Base-by-base conservation (phyloP, 2,113 vertebrate species). In the Parotia lawesii region DNA sequence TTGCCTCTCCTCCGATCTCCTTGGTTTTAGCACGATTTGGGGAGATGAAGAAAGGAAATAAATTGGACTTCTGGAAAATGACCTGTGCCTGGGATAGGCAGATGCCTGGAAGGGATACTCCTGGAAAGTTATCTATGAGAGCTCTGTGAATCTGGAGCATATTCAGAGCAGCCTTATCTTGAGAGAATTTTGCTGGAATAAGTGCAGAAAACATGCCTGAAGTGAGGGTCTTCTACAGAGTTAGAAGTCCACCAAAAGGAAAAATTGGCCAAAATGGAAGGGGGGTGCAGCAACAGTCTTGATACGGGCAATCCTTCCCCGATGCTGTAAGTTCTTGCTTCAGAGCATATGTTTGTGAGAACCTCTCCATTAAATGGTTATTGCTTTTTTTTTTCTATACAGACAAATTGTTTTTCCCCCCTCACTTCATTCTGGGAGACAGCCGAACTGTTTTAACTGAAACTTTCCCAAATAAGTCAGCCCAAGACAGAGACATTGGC, bases 401-500 rank as follows among this genome's bases (percentile, higher is more conserved):
- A 94, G 92, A 90, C 83, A 94, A 93, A 83, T 91, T 89, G 71
- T 14, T 94, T 91, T 69, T 12, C n/a, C 86, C 58, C 69, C 62
- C 10, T 73, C 71, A 35, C 87, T 95, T 94, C 71, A 85, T 91
- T 93, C 81, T 95, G 85, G 67, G 85, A 94, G 80, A 51, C 4
- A 23, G 91, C 56, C 0, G 3, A 91, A 56, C 64, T 70, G 40
- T 93, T 95, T 85, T 85, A 90, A 80, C 85, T 88, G 87, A 94
- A 96, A 93, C 82, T 95, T 95, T 88, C 91, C 82, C 78, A 85
- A 95, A 95, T 93, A 93, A 89, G 70, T 85, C 77, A 94, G 22
- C 87, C 66, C 67, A 62, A 92, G 75, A 86, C 89, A 95, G 91
- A 95, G 81, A 66, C 60, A 53, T 70, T 91, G 93, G 91, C 87